Evolutionary conservation across 1,140 invertebrate species (phyloP).

Genomic region (Macrostomum lignano): DNA sequence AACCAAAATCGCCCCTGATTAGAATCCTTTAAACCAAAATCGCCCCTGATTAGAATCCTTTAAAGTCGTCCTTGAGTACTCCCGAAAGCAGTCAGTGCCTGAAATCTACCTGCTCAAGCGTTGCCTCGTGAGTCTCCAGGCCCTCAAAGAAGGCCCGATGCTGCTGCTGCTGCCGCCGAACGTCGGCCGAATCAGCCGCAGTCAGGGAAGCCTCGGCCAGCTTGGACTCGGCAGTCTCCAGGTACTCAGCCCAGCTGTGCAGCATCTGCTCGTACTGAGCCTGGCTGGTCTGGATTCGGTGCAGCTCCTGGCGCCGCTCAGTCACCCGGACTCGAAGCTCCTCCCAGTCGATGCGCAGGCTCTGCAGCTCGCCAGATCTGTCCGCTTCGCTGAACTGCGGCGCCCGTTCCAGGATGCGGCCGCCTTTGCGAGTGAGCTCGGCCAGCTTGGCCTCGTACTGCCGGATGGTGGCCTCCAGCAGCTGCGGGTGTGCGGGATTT

Average conservation of each 20-base stretch:
- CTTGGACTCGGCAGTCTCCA: slow-evolving; percentile 21
- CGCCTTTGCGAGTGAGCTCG: slow-evolving; percentile 11
- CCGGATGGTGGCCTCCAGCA: slow-evolving; percentile 14
- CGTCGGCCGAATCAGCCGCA: too few relatives aligned
- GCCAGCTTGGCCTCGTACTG: slow-evolving; percentile 13
- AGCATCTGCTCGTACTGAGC: slow-evolving; percentile 24
- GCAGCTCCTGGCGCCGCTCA: slow-evolving; percentile 14
- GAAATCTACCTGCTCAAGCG: too few relatives aligned
- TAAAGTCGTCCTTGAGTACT: too few relatives aligned
- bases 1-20: too few relatives aligned
- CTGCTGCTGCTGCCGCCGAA: too few relatives aligned
- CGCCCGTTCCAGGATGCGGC: slow-evolving; percentile 10
- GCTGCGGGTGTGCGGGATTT: too few relatives aligned
- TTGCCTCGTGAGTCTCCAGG: too few relatives aligned
- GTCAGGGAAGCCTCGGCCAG: slow-evolving; percentile 12
- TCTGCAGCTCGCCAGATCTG: slow-evolving; percentile 12
- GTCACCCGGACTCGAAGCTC: slow-evolving; percentile 11
- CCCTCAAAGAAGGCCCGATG: too few relatives aligned
- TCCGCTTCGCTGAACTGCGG: slow-evolving; percentile 11
- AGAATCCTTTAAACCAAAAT: too few relatives aligned
- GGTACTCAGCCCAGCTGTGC: slow-evolving; percentile 17
- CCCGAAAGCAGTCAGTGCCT: too few relatives aligned
- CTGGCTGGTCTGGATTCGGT: slow-evolving; percentile 14
- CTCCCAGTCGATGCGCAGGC: slow-evolving; percentile 5
- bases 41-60: too few relatives aligned